Evolutionary conservation across 2,797 vertebrate genomes (phyloP).

Genomic region (Halcyon chelicuti): DNA sequence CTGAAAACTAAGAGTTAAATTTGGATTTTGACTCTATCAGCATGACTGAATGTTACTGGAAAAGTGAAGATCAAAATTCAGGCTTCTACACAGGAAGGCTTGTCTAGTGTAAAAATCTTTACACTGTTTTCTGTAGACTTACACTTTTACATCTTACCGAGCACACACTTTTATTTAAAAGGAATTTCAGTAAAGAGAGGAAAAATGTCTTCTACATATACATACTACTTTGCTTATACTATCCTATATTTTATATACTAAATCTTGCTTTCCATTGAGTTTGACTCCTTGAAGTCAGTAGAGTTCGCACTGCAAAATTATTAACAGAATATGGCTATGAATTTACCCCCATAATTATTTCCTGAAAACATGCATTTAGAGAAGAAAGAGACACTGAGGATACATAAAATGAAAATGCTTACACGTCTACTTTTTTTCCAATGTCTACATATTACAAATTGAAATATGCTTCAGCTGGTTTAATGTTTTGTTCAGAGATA

Average conservation of each 20-base stretch:
- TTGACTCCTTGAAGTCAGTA: neutral
- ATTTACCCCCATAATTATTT: neutral
- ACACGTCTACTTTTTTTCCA: neutral
- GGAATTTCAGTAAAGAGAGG: neutral
- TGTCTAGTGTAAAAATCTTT: neutral
- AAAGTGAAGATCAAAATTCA: neutral
- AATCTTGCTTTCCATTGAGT: neutral
- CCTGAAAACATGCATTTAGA: neutral
- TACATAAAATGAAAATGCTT: neutral
- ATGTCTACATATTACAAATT: neutral
- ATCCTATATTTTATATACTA: neutral
- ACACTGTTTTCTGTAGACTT: neutral
- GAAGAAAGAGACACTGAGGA: neutral
- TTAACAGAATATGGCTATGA: neutral
- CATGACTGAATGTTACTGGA: neutral
- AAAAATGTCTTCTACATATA: neutral
- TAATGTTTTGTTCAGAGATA: constrained; percentile 18
- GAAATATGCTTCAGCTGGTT: constrained; percentile 20
- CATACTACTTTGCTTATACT: neutral
- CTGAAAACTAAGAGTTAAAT: neutral
- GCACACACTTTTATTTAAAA: neutral
- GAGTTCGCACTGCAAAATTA: neutral
- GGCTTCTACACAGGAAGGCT: neutral
- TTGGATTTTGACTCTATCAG: neutral
- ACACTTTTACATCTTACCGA: neutral